These are phyloP conservation scores for Oxygymnocypris stewartii DNA, from an alignment of 2,113 vertebrate genomes.

Conservation along the genomic window DNA sequence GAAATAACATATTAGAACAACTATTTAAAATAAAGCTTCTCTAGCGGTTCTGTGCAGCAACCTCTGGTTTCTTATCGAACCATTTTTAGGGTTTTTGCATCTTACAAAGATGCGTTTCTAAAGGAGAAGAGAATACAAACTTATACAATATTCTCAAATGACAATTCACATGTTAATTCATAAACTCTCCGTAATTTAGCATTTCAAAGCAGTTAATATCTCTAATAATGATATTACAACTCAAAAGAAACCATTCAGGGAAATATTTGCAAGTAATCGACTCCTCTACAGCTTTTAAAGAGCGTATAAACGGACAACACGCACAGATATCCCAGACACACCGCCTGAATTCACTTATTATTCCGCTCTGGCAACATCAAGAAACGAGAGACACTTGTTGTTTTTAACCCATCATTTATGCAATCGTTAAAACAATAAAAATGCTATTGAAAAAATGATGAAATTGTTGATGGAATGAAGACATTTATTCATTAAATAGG, in stretches of 20 bases:
- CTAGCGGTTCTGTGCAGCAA: not conserved
- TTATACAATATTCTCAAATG: not conserved
- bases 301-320: not conserved
- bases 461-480: not conserved
- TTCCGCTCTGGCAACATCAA: not conserved
- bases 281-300: not conserved
- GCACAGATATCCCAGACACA: too few species aligned
- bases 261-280: not conserved
- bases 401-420: too few species aligned
- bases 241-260: not conserved
- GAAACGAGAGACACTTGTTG: too few species aligned
- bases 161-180: not conserved
- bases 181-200: not conserved
- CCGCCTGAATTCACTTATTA: too few species aligned
- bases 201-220: not conserved
- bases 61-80: too few species aligned
- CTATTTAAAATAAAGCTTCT: not conserved
- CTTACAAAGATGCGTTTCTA: not conserved
- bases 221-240: not conserved
- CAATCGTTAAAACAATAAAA: too few species aligned
- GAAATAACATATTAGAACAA: too few species aligned
- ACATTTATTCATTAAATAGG: not conserved
- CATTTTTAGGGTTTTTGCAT: not conserved
- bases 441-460: not conserved
- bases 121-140: not conserved